A percentile compares a stretch with the other conserved stretches of the same genome.
phyloP scores from a whole-genome alignment of 2,113 vertebrate genomes.

The Oreocharis arfaki region DNA sequence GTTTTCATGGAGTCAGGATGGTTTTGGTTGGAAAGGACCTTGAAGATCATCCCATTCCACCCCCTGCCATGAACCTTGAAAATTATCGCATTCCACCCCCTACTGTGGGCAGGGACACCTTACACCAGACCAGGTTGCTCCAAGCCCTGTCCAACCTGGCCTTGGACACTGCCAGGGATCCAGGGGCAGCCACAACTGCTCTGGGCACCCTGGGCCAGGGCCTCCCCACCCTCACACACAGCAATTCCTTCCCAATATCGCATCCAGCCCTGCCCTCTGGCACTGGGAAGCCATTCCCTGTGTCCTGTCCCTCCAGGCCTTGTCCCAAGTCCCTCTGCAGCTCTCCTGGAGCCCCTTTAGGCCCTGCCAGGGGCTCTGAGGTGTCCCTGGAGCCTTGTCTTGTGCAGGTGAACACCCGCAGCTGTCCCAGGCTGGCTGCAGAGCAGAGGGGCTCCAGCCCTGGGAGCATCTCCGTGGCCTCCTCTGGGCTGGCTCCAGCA shows the following conservation, averaged over 20 bases:
- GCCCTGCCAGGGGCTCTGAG: background rate
- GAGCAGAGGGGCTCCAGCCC: background rate
- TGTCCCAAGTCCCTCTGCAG: background rate
- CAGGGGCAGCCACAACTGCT: background rate
- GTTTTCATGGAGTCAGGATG: background rate
- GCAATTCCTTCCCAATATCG: rapidly evolving
- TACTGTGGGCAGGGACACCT: rapidly evolving
- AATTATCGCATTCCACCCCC: rapidly evolving
- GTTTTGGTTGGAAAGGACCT: background rate
- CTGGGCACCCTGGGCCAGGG: background rate
- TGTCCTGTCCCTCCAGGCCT: background rate
- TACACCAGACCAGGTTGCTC: background rate
- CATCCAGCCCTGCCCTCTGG: background rate
- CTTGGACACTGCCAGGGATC: background rate
- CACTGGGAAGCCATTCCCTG: background rate
- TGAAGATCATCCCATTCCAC: rapidly evolving
- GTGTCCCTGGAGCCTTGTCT: background rate
- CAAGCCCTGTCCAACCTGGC: rapidly evolving
- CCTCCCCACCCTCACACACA: rapidly evolving
- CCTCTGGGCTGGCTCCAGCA: background rate
- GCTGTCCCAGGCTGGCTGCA: background rate
- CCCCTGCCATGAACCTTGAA: background rate
- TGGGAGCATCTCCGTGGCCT: background rate
- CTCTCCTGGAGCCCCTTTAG: background rate
- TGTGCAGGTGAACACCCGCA: background rate